Evolutionary conservation across 2,113 vertebrate genomes (phyloP).

Genomic region (Scopus umbretta): DNA sequence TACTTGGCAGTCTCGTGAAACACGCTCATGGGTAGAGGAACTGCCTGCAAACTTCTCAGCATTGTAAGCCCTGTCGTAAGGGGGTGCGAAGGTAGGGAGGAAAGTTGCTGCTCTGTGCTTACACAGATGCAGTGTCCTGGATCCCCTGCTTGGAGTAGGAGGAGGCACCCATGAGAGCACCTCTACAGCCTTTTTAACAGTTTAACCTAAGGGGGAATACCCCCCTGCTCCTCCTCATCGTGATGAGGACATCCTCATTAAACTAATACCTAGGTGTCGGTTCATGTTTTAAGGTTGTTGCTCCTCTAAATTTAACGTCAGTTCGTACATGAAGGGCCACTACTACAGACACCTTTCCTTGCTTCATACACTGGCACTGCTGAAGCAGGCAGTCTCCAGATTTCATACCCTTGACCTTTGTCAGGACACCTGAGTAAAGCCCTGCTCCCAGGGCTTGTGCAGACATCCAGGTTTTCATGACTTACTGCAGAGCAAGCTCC

Average conservation of each 20-base stretch:
- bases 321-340: neutral
- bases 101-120: neutral
- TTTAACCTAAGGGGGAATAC: fast-evolving
- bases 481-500: neutral
- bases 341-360: neutral
- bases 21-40: neutral
- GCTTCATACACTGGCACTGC: neutral
- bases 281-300: neutral
- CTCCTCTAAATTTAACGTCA: neutral
- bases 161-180: neutral
- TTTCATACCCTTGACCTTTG: neutral
- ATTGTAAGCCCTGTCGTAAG: neutral
- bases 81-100: neutral
- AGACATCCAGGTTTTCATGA: neutral
- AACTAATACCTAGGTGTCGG: neutral
- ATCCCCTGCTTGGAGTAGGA: neutral
- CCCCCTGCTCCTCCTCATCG: neutral
- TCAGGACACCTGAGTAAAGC: neutral
- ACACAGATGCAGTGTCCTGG: neutral
- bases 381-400: neutral
- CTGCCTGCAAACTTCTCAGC: neutral
- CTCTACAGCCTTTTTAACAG: neutral
- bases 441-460: neutral
- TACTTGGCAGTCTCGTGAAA: neutral
- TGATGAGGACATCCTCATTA: neutral